These are phyloP conservation scores for Threskiornis aethiopicus DNA, from an alignment of 2,797 vertebrate genomes.

Conservation along the genomic window DNA sequence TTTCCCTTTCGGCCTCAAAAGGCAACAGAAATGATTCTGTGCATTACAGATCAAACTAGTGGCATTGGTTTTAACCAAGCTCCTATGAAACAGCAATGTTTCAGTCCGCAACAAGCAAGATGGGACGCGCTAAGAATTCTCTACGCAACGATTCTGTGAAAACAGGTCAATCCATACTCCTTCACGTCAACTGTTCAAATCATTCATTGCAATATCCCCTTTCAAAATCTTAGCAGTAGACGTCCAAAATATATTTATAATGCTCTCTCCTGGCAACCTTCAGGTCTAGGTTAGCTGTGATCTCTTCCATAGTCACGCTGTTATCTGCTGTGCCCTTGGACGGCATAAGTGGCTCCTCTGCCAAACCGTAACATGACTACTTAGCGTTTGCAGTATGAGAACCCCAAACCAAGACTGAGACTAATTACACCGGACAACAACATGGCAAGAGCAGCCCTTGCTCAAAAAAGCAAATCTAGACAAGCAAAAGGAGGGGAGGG, in stretches of 20 bases:
- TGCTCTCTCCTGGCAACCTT: neutral
- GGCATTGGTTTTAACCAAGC: rapidly evolving
- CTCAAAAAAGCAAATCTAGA: neutral
- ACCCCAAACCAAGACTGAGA: neutral
- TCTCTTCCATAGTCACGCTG: neutral
- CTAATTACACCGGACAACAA: rapidly evolving
- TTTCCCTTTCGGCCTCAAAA: neutral
- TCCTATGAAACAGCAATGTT: rapidly evolving
- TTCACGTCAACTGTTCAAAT: neutral
- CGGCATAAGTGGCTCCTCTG: neutral
- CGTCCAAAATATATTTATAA: neutral
- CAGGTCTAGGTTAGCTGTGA: neutral
- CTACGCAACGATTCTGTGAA: rapidly evolving
- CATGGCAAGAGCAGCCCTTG: neutral
- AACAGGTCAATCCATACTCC: neutral
- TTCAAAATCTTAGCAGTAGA: neutral
- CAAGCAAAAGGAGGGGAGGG: neutral
- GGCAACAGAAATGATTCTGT: neutral
- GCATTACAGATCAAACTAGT: neutral
- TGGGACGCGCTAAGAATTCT: neutral
- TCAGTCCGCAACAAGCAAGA: neutral
- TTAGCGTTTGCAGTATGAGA: neutral
- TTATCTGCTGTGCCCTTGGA: neutral
- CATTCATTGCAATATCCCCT: neutral
- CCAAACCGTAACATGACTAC: neutral